phyloP scores from a whole-genome alignment of 2,113 vertebrate genomes.

The Elaphurus davidianus region DNA sequence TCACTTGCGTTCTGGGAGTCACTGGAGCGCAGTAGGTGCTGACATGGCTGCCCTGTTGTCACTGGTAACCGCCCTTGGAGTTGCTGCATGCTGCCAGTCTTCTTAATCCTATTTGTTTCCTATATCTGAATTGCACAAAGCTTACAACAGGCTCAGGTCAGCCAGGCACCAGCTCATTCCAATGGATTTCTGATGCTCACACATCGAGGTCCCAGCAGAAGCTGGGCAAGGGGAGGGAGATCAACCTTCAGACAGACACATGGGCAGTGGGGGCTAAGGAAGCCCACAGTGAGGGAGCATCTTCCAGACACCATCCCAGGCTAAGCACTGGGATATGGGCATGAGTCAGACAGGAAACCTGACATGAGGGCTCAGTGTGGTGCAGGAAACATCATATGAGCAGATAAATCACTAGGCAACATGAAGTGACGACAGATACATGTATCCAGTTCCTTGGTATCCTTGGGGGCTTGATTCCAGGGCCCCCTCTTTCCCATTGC shows the following conservation, averaged over 20 bases:
- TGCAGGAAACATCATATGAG: neutral
- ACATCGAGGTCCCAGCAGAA: fast-evolving
- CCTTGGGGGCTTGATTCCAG: neutral
- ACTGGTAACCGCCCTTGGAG: conserved; percentile 29
- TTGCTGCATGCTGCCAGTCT: neutral
- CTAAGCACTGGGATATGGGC: neutral
- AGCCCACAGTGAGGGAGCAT: neutral
- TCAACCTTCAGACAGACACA: neutral
- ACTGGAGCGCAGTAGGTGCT: neutral
- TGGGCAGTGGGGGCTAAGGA: neutral
- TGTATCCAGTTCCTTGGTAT: neutral
- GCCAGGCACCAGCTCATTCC: neutral
- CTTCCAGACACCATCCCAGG: neutral
- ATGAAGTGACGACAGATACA: neutral
- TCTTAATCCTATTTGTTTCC: conserved; percentile 46
- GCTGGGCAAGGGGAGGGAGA: neutral
- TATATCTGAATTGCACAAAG: neutral
- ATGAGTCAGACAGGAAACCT: neutral
- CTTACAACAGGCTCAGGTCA: conserved; percentile 34
- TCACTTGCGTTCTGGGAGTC: conserved; percentile 50
- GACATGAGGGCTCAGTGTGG: neutral
- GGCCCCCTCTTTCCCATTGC: neutral
- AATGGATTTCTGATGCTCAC: neutral
- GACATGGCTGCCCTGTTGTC: neutral
- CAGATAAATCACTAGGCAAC: neutral